Percentiles rank a stretch among this genome's conserved stretches.
Conservation (phyloP, 2,113 vertebrate genomes). For the Pleuronectes platessa region DNA sequence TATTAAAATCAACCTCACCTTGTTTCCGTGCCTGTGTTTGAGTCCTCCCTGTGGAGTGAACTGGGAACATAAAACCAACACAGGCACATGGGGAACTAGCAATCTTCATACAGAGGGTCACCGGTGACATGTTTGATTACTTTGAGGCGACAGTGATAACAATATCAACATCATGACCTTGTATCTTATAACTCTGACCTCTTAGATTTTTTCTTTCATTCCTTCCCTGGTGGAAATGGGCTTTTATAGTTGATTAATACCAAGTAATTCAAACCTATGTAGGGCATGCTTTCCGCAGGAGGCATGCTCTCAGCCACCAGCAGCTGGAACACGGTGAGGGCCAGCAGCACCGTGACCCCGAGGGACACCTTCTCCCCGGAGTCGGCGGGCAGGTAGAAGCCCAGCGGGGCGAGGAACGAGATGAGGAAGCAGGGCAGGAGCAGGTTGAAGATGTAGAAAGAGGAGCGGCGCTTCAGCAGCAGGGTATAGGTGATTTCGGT, state of each 20-base stretch:
- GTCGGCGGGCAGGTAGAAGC: slow-evolving; percentile 97
- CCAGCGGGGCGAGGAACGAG: slow-evolving; percentile 94
- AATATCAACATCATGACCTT: too few species aligned
- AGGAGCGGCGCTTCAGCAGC: slow-evolving; percentile 93
- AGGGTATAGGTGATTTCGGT: slow-evolving; percentile 96
- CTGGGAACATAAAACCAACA: too few species aligned
- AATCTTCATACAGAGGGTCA: too few species aligned
- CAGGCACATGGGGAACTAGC: too few species aligned
- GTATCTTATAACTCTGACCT: too few species aligned
- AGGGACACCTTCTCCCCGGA: slow-evolving; percentile 98
- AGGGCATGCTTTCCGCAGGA: slow-evolving; percentile 94
- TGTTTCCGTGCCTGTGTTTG: too few species aligned
- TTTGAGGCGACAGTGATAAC: too few species aligned
- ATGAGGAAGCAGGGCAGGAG: slow-evolving; percentile 96
- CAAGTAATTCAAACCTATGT: slow-evolving; percentile 87
- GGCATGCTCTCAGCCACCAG: slow-evolving; percentile 99
- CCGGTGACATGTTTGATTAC: too few species aligned
- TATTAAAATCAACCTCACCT: too few species aligned
- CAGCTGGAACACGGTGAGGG: slow-evolving; percentile 96
- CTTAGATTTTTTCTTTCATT: not conserved
- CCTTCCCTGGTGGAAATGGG: not conserved
- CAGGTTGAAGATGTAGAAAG: slow-evolving; percentile 97
- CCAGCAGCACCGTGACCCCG: slow-evolving; percentile 94
- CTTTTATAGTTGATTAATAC: not conserved
- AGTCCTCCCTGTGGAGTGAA: too few species aligned